Conservation (phyloP, 2,797 vertebrate species). For the Mycteria americana region DNA sequence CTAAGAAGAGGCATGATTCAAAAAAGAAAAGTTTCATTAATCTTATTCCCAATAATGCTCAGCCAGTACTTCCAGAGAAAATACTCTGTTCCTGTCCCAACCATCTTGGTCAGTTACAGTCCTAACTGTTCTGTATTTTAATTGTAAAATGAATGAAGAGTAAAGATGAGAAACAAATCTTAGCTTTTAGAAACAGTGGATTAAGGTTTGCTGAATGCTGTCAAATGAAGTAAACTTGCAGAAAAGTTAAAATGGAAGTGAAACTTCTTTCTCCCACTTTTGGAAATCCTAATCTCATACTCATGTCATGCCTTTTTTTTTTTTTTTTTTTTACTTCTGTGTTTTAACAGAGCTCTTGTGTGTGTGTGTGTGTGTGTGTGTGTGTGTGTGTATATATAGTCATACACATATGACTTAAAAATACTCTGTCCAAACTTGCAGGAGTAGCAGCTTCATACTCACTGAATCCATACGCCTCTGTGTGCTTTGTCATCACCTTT, state of each 20-base stretch:
- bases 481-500: not conserved
- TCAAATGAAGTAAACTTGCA: not conserved
- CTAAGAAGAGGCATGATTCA: not conserved
- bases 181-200: not conserved
- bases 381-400: not conserved
- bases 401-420: not conserved
- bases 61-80: not conserved
- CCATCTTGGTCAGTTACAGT: not conserved
- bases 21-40: not conserved
- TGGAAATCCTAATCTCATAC: not conserved
- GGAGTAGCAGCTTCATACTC: not conserved
- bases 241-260: not conserved
- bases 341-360: not conserved
- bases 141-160: not conserved
- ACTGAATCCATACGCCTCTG: not conserved
- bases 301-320: not conserved
- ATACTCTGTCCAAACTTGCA: not conserved
- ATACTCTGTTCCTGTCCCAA: not conserved
- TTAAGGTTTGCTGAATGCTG: not conserved
- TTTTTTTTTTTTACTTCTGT: not conserved
- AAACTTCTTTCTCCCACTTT: not conserved
- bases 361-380: too few species aligned
- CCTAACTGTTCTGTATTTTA: not conserved
- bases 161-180: not conserved
- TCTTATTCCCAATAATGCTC: not conserved